Evolutionary conservation across 2,113 vertebrate genomes (phyloP), one percentile per base, ranked within the genome.

Genomic region (Ammospiza caudacuta): DNA sequence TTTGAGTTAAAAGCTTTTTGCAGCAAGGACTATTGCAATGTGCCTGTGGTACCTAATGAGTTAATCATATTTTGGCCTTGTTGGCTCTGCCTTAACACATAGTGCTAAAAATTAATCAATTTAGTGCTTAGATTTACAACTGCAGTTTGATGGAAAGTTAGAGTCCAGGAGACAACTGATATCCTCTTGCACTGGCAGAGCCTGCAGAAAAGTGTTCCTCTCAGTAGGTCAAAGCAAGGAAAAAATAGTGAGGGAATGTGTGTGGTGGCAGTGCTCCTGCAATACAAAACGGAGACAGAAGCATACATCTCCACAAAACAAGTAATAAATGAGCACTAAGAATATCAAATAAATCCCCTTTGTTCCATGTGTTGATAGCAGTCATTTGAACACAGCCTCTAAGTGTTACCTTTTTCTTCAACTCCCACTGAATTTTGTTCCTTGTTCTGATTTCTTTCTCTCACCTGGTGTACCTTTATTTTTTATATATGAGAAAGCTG

Each of bases 61-160:
- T 94, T 79, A 81, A 44, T 67, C 1, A 3, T 72, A 55, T 69
- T 91, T 94, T 79, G 75, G 24, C 20, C 33, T 63, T 85, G 11
- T 80, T 87, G 79, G 44, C 51, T 31, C 75, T 90, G 63, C 51
- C 61, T 29, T 90, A 90, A 59, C 76, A 93, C 75, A 91, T 87
- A 94, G 85, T 74, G 68, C 79, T 95, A 95, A 94, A 97, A 94
- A 73, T 91, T 89, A 95, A 90, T 84, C 74, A 89, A 84, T 95
- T 92, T 94, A 92, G 80, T 93, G 81, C 89, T 96, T 94, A 96
- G 79, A 96, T 96, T 96, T 93, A 95, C 87, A 94, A 17, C 92
- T 90, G 67, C 52, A 64, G 51, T 74, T 87, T 88, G 83, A 75
- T 95, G 90, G 75, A 95, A 96, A 92, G 57, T 90, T 92, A 91